Percentiles rank a stretch among this genome's conserved stretches.
These are phyloP conservation scores for Dendrocopos noguchii DNA, from an alignment of 2,113 vertebrate genomes.

Conservation along the genomic window DNA sequence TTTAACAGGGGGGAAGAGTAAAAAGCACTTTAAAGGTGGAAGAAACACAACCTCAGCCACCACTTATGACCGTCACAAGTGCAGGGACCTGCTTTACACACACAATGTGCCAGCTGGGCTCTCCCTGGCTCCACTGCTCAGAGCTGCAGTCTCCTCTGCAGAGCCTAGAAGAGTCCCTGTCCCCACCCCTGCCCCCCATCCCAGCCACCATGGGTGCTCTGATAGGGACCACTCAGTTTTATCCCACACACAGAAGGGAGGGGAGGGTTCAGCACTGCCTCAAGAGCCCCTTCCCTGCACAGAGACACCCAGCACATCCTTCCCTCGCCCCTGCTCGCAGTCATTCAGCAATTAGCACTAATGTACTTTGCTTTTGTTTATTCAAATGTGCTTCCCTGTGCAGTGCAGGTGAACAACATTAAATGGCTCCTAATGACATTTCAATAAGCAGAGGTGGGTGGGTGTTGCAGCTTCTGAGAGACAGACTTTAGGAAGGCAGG, in stretches of 20 bases:
- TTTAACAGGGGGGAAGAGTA: neutral
- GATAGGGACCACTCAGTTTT: rapidly evolving
- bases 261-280: neutral
- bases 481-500: neutral
- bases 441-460: slow-evolving; percentile 55
- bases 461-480: slow-evolving; percentile 21
- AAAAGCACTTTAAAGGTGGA: neutral
- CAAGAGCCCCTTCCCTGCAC: neutral
- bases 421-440: slow-evolving; percentile 54
- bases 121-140: rapidly evolving
- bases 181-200: neutral
- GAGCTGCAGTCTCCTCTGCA: rapidly evolving
- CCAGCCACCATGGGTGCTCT: rapidly evolving
- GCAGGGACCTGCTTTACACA: neutral
- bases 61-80: rapidly evolving
- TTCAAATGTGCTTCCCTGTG: neutral
- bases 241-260: neutral
- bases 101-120: neutral
- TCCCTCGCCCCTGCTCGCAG: neutral
- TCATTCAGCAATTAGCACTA: neutral
- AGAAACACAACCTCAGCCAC: neutral
- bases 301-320: neutral
- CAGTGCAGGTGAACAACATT: slow-evolving; percentile 39
- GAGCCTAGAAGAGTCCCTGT: neutral
- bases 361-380: slow-evolving; percentile 31